These are phyloP conservation scores for Drosophila kambysellisi DNA, from an alignment of 2,888 invertebrate genomes.

Conservation along the genomic window DNA sequence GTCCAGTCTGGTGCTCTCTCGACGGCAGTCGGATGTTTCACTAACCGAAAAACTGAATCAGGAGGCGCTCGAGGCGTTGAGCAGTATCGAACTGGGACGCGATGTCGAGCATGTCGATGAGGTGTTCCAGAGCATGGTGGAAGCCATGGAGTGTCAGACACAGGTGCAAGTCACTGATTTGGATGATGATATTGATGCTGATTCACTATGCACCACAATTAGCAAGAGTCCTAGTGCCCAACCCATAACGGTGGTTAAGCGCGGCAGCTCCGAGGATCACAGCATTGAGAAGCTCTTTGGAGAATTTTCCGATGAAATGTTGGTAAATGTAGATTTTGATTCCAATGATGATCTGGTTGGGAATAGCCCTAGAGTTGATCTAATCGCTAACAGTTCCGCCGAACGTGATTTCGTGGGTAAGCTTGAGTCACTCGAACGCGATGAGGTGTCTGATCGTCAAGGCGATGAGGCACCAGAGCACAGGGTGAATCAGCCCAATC, in stretches of 20 bases:
- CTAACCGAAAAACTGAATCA: constrained; percentile 69
- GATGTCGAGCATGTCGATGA: constrained; percentile 67
- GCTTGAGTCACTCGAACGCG: constrained; percentile 73
- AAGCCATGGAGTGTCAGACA: constrained; percentile 53
- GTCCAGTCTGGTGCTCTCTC: constrained; percentile 64
- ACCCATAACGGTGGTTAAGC: constrained; percentile 74
- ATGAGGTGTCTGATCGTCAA: constrained; percentile 35
- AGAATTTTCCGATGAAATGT: constrained; percentile 83
- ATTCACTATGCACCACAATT: constrained; percentile 79
- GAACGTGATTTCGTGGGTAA: constrained; percentile 70
- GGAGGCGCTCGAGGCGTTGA: constrained; percentile 59
- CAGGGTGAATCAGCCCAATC: not conserved
- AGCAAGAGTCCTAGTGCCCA: constrained; percentile 81
- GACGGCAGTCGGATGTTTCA: constrained; percentile 71
- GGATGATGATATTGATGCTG: constrained; percentile 65
- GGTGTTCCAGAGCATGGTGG: constrained; percentile 75
- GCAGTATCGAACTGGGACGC: constrained; percentile 44
- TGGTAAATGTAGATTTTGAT: constrained; percentile 84
- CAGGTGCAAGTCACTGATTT: constrained; percentile 5
- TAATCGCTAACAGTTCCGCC: constrained; percentile 31
- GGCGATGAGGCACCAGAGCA: not conserved
- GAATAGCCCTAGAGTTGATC: constrained; percentile 70
- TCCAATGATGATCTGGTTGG: constrained; percentile 83
- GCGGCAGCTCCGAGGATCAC: constrained; percentile 83
- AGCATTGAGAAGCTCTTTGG: constrained; percentile 84